These are phyloP conservation scores for Alloplasta piceator DNA, from an alignment of 2,888 invertebrate genomes.

Conservation along the genomic window DNA sequence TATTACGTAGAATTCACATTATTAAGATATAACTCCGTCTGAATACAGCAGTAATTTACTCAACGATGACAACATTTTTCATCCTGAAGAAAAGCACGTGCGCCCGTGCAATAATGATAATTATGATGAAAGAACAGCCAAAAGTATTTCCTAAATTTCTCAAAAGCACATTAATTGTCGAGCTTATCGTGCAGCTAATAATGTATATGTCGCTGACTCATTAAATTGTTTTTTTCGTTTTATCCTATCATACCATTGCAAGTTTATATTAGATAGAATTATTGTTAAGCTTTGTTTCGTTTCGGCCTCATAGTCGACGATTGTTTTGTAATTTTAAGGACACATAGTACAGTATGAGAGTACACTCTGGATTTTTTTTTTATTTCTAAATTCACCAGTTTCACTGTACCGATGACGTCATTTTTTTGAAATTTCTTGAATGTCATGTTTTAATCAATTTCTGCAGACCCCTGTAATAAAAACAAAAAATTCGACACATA, in stretches of 20 bases:
- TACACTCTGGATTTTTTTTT: too few relatives aligned
- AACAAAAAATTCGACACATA: too few relatives aligned
- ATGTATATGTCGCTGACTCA: slow-evolving; percentile 27
- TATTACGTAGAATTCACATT: slow-evolving; percentile 28
- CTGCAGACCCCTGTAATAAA: too few relatives aligned
- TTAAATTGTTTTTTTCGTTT: slow-evolving; percentile 22
- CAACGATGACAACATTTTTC: slow-evolving; percentile 65
- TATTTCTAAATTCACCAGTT: too few relatives aligned
- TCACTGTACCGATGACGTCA: too few relatives aligned
- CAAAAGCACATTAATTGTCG: slow-evolving; percentile 20
- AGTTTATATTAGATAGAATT: slow-evolving; percentile 53
- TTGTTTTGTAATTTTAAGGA: too few relatives aligned
- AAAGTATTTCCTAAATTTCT: slow-evolving; percentile 24
- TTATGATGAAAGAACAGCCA: slow-evolving; percentile 5
- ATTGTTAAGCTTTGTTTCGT: slow-evolving; percentile 54
- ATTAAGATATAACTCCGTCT: slow-evolving; percentile 2
- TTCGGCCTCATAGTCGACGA: too few relatives aligned
- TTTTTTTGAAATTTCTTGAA: too few relatives aligned
- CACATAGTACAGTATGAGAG: too few relatives aligned
- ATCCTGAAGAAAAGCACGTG: slow-evolving; percentile 56
- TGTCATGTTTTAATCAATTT: too few relatives aligned
- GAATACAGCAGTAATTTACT: slow-evolving; percentile 48
- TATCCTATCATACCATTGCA: slow-evolving; percentile 40
- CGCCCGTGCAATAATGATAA: slow-evolving; percentile 36
- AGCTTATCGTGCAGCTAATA: slow-evolving; percentile 39